Base-by-base conservation (phyloP, 2,113 vertebrate species). In the Pyxicephalus adspersus region DNA sequence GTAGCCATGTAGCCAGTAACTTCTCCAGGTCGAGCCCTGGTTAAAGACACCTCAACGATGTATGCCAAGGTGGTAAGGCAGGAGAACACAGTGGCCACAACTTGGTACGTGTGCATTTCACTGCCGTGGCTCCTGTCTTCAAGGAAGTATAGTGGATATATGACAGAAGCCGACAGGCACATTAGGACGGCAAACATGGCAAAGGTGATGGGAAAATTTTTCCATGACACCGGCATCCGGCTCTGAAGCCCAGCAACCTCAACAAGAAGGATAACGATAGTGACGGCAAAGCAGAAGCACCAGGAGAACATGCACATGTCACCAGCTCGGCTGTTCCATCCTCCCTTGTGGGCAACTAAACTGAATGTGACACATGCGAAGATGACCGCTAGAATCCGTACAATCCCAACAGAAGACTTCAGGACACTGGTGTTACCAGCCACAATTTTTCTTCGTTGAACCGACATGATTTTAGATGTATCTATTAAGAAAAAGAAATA, bases 1-100 rank as follows among this genome's bases (percentile, higher is more conserved):
- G 95, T 96, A 64, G 95, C 95, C 96, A 97, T 97, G 91, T 97
- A 97, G 73, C 95, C 95, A 0, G 93, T 91, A 58, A 96, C 91
- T 87, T 96, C 95, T 0, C 95, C 95, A 0, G 96, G 94, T 19
- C 85, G 92, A 0, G 95, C 95, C 72, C 94, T 93, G 84, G 93
- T 95, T 87, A 96, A 87, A 88, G 91, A 93, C 80, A 96, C 95
- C 84, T 97, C 96, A 0, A 77, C 87, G 8, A 93, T 88, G 55
- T 96, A 97, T 2, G 92, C 92, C 18, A 96, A 60, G 0, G 91
- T 94, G 5, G 96, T 92, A 1, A 97, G 86, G 77, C 93, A 95
- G 13, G 96, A 97, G 89, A 96, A 96, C 68, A 93, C 77, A 0
- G 92, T 92, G 2, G 92, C 88, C 0, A 93, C 84, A 0, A 97